Conservation (phyloP, 2,888 invertebrate species). For the Xestia rhomboidea region DNA sequence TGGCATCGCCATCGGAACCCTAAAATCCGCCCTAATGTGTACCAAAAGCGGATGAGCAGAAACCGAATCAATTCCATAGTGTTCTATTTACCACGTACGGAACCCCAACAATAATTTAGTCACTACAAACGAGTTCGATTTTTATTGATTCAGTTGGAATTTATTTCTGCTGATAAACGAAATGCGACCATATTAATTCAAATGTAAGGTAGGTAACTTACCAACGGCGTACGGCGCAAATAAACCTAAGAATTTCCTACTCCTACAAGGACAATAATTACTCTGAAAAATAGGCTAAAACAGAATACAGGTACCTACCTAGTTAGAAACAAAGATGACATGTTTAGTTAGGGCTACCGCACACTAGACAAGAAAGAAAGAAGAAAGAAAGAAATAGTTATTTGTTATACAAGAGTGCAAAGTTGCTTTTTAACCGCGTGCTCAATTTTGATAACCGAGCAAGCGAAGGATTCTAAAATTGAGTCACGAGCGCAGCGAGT, state of each 20-base stretch:
- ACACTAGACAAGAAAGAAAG: too few relatives aligned
- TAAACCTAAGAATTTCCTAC: background rate
- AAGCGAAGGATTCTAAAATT: too few relatives aligned
- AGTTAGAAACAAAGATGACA: too few relatives aligned
- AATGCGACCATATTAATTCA: background rate
- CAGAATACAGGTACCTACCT: too few relatives aligned
- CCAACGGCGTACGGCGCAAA: background rate
- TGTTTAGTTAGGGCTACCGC: too few relatives aligned
- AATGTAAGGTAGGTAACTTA: background rate
- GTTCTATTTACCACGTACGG: background rate
- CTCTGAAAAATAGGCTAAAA: background rate
- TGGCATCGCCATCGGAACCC: background rate
- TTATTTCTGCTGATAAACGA: background rate
- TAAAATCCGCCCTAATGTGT: background rate
- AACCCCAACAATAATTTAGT: background rate
- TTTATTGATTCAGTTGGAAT: conserved; percentile 1
- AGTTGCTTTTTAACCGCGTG: too few relatives aligned
- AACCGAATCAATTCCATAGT: background rate
- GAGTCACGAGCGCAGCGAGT: too few relatives aligned
- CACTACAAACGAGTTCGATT: conserved; percentile 3
- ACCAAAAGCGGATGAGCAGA: background rate
- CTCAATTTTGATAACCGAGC: too few relatives aligned
- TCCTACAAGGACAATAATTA: background rate
- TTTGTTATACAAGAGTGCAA: too few relatives aligned
- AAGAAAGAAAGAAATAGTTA: too few relatives aligned